These are phyloP conservation scores for Parasteatoda tepidariorum DNA, from an alignment of 1,140 invertebrate genomes.

Conservation along the genomic window DNA sequence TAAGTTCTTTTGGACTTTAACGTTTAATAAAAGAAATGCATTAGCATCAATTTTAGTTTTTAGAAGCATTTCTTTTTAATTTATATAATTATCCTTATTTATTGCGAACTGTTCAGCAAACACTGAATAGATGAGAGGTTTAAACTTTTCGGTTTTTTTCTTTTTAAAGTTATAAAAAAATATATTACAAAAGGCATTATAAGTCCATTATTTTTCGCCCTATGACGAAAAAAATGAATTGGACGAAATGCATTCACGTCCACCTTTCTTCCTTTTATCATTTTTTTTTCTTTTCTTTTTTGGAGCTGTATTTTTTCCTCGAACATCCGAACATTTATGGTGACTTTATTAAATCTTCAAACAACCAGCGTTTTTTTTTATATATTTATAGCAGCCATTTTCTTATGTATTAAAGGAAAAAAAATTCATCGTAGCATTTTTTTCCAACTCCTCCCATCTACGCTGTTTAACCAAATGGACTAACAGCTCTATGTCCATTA, in stretches of 20 bases:
- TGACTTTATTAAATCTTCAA: conserved; percentile 57
- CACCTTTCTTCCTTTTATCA: not conserved
- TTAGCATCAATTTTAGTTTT: too few relatives aligned
- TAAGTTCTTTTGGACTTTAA: too few relatives aligned
- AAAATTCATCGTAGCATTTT: conserved; percentile 29
- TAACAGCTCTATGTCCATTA: conserved; percentile 55
- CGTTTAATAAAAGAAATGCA: too few relatives aligned
- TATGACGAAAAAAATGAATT: too few relatives aligned
- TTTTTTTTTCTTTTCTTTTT: conserved; percentile 12
- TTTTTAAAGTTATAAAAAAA: too few relatives aligned
- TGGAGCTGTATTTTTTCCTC: conserved; percentile 12
- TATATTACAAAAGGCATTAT: too few relatives aligned
- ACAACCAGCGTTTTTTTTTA: conserved; percentile 29
- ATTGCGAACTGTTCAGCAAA: too few relatives aligned
- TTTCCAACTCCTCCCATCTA: not conserved
- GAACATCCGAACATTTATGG: conserved; percentile 49
- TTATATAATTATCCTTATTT: too few relatives aligned
- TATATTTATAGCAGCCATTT: not conserved
- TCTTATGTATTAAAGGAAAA: conserved; percentile 21
- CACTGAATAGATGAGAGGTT: too few relatives aligned
- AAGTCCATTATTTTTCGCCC: conserved; percentile 45
- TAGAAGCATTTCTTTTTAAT: too few relatives aligned
- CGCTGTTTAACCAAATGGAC: conserved; percentile 54
- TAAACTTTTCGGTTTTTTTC: too few relatives aligned
- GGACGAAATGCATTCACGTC: too few relatives aligned